phyloP scores from a whole-genome alignment of 2,113 vertebrate genomes.

The Platycercus adscitus region DNA sequence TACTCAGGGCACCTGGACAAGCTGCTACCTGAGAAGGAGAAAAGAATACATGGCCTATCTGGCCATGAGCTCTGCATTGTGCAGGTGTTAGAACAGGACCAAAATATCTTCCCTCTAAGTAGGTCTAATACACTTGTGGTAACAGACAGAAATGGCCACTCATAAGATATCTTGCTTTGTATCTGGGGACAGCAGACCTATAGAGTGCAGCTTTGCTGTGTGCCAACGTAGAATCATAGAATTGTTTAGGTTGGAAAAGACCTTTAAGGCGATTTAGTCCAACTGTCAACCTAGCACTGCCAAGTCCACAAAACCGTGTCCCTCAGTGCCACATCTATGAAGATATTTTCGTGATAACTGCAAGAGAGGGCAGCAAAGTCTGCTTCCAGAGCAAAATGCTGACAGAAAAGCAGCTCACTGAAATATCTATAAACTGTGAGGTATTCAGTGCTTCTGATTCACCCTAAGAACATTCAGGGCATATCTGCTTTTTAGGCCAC shows the following conservation, averaged over 20 bases:
- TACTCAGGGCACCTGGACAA: neutral
- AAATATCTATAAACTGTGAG: neutral
- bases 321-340: neutral
- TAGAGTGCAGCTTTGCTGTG: neutral
- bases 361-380: slow-evolving; percentile 47
- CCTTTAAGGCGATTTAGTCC: neutral
- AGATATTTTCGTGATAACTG: neutral
- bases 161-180: neutral
- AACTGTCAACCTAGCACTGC: neutral
- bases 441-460: neutral
- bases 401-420: neutral
- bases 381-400: neutral
- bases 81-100: neutral
- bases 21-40: neutral
- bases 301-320: neutral
- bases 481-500: neutral
- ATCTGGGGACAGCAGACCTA: neutral
- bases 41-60: rapidly evolving
- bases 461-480: neutral
- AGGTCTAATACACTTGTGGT: neutral
- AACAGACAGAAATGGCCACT: neutral
- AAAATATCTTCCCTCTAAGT: neutral
- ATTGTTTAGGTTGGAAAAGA: neutral
- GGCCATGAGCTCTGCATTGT: rapidly evolving
- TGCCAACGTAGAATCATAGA: neutral